These are phyloP conservation scores for Pogonocichla stellata DNA, from an alignment of 2,113 vertebrate genomes.

Conservation along the genomic window DNA sequence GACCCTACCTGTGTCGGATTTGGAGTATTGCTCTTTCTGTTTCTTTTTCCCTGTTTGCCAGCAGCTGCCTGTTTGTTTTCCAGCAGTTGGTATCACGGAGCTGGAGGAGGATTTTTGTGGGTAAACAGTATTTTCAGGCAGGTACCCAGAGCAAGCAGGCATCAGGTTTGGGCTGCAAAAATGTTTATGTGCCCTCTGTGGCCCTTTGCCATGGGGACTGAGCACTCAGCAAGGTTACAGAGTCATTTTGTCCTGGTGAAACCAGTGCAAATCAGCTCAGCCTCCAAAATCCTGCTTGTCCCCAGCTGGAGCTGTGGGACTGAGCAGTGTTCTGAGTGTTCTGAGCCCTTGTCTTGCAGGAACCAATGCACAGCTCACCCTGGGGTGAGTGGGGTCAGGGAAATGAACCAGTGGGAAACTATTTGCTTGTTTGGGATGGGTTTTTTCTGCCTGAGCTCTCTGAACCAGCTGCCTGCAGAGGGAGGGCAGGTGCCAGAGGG, in stretches of 20 bases:
- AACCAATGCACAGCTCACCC: not conserved
- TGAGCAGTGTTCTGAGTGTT: too few species aligned
- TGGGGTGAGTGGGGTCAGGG: not conserved
- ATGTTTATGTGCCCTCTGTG: accelerated
- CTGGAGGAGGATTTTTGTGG: not conserved
- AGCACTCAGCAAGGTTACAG: not conserved
- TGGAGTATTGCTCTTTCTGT: not conserved
- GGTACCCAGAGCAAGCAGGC: not conserved
- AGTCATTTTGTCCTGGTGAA: not conserved
- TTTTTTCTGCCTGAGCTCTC: not conserved
- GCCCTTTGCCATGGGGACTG: accelerated
- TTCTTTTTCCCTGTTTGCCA: not conserved
- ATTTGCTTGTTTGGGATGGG: not conserved
- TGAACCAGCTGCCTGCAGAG: not conserved
- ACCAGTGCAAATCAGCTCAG: not conserved
- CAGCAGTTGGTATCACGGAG: accelerated
- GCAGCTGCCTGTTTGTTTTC: not conserved
- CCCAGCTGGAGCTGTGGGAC: too few species aligned
- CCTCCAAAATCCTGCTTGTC: not conserved
- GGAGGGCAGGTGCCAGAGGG: not conserved
- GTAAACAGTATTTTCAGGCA: not conserved
- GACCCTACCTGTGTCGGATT: not conserved
- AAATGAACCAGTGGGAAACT: not conserved
- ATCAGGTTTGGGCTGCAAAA: not conserved
- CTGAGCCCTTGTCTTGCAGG: not conserved